Percentiles rank a stretch among this genome's conserved stretches.
These are phyloP conservation scores for Drosophila sulfurigaster DNA, from an alignment of 1,140 invertebrate genomes.

Conservation along the genomic window DNA sequence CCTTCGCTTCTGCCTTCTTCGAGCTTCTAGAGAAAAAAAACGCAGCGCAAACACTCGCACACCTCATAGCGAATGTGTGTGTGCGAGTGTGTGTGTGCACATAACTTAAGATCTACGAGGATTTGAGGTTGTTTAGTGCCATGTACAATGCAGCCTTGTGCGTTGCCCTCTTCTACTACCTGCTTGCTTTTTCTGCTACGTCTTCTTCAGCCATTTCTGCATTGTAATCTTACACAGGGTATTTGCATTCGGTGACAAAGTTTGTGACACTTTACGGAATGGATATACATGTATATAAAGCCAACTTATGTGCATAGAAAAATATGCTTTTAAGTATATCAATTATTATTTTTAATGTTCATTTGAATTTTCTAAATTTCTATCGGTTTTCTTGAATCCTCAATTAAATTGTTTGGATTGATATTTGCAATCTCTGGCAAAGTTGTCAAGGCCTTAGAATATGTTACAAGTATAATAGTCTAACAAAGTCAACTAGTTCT, in stretches of 20 bases:
- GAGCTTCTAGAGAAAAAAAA: slow-evolving; percentile 23
- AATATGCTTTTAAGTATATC: too few species aligned
- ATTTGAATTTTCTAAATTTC: too few species aligned
- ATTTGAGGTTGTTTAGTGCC: slow-evolving; percentile 81
- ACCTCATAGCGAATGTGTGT: not conserved
- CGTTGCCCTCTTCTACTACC: slow-evolving; percentile 25
- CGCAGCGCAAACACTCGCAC: slow-evolving; percentile 1
- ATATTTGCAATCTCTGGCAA: too few species aligned
- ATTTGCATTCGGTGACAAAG: not conserved
- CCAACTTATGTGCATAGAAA: too few species aligned
- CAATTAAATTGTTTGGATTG: too few species aligned
- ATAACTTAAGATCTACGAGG: slow-evolving; percentile 82
- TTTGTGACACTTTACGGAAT: not conserved
- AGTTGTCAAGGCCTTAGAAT: too few species aligned
- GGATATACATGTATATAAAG: too few species aligned
- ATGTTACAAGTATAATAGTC: too few species aligned
- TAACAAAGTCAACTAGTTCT: too few species aligned
- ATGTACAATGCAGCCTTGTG: slow-evolving; percentile 60
- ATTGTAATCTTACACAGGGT: not conserved
- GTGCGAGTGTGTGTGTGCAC: slow-evolving; percentile 46
- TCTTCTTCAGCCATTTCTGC: slow-evolving; percentile 2
- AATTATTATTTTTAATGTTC: too few species aligned
- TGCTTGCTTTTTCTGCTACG: not conserved
- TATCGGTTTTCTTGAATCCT: too few species aligned
- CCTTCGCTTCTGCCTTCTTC: slow-evolving; percentile 21